Conservation (phyloP, 2,797 vertebrate species). For the Chaenodraco wilsoni region DNA sequence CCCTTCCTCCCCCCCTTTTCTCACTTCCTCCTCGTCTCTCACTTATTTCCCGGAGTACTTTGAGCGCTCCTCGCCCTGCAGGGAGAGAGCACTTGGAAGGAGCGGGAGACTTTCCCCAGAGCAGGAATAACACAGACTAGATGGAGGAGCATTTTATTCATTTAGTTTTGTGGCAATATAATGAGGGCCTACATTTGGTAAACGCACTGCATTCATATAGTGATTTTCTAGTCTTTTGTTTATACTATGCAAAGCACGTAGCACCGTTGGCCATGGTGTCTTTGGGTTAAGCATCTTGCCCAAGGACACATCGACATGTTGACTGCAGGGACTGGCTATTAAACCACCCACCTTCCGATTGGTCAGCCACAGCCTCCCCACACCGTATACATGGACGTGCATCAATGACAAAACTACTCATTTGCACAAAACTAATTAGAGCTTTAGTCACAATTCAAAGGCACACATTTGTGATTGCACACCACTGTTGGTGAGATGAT, state of each 20-base stretch:
- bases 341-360: no score
- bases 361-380: no score
- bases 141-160: slow-evolving; percentile 53
- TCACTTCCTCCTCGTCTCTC: slow-evolving; percentile 1
- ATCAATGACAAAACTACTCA: slow-evolving; percentile 1
- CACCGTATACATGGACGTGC: neutral
- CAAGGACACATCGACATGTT: no score
- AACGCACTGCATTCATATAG: no score
- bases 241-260: no score
- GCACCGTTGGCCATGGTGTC: no score
- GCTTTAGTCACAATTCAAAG: neutral
- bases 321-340: no score
- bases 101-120: slow-evolving; percentile 30
- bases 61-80: slow-evolving; percentile 35
- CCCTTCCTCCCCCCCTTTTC: neutral
- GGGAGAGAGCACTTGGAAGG: slow-evolving; percentile 35
- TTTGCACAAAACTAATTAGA: neutral
- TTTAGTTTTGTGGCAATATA: slow-evolving; percentile 18
- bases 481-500: no score
- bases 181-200: neutral
- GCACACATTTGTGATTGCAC: neutral
- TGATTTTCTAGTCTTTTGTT: no score
- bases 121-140: slow-evolving; percentile 41
- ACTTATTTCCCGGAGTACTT: slow-evolving; percentile 37
- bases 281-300: no score